Conservation (phyloP, 1,140 invertebrate species). For the Euura lappo region DNA sequence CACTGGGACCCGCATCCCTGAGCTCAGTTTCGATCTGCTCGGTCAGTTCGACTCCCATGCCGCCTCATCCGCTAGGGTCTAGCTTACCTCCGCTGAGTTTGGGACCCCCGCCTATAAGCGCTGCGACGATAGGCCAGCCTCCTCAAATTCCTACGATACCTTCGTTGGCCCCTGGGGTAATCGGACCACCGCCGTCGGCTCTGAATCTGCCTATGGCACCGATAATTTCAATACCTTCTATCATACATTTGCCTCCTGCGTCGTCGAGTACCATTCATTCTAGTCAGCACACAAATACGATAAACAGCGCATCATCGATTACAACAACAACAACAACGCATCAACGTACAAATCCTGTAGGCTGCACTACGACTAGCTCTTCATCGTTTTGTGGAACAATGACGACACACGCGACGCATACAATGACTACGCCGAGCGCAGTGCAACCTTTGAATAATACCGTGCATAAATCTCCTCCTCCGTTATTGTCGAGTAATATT, state of each 20-base stretch:
- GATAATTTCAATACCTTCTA: conserved; percentile 47
- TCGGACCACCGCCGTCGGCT: conserved; percentile 31
- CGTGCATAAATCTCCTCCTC: conserved; percentile 35
- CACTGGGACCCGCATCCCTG: conserved; percentile 33
- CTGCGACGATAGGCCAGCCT: conserved; percentile 36
- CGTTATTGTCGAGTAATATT: conserved; percentile 21
- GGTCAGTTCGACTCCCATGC: conserved; percentile 38
- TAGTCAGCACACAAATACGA: conserved; percentile 51
- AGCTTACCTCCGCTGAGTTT: conserved; percentile 32
- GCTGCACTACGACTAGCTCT: conserved; percentile 29
- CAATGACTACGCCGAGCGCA: conserved; percentile 29
- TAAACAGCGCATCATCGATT: conserved; percentile 30
- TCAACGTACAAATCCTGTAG: conserved; percentile 23
- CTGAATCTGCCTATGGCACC: conserved; percentile 41
- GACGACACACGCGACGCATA: conserved; percentile 43
- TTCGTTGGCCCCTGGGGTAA: conserved; percentile 34
- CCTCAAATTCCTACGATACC: conserved; percentile 35
- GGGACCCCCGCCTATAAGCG: conserved; percentile 34
- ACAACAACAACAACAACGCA: conserved; percentile 4
- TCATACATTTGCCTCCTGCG: conserved; percentile 42
- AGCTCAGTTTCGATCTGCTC: conserved; percentile 37
- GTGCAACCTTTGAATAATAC: conserved; percentile 27
- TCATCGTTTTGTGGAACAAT: conserved; percentile 35
- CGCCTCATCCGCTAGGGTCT: conserved; percentile 32
- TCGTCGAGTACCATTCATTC: conserved; percentile 51